Conservation (phyloP, 2,797 vertebrate species). For the Trachurus trachurus region DNA sequence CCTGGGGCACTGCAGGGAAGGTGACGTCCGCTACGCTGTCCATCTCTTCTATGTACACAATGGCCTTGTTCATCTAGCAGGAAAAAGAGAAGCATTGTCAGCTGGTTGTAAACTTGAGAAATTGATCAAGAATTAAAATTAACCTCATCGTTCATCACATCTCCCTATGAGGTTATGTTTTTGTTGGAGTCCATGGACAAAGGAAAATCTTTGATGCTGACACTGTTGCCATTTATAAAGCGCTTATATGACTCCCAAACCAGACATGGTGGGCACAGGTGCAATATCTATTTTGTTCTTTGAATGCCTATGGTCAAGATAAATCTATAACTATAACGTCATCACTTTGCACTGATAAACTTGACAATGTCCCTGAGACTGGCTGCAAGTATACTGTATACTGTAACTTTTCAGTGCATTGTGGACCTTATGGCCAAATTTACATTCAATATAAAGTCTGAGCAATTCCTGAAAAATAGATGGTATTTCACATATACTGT, state of each 20-base stretch:
- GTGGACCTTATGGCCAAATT: not conserved
- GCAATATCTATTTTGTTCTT: not conserved
- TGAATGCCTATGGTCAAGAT: not conserved
- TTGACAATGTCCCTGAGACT: not conserved
- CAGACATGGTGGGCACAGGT: not conserved
- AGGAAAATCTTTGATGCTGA: not conserved
- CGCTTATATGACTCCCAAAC: not conserved
- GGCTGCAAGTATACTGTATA: not conserved
- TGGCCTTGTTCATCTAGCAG: slow-evolving; percentile 90
- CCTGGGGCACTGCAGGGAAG: slow-evolving; percentile 90
- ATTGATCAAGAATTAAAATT: not conserved
- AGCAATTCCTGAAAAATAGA: not conserved
- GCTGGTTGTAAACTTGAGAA: not conserved
- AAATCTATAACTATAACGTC: not conserved
- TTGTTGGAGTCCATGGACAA: not conserved
- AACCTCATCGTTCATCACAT: not conserved
- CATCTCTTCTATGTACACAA: slow-evolving; percentile 93
- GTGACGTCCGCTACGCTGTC: slow-evolving; percentile 91
- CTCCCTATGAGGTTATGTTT: not conserved
- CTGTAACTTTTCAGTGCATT: not conserved
- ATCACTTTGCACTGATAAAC: not conserved
- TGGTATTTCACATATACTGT: not conserved
- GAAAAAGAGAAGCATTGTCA: slow-evolving; percentile 1
- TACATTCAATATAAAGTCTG: not conserved
- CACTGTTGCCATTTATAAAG: not conserved